Conservation (phyloP, 2,797 vertebrate genomes). For the Semotilus atromaculatus region DNA sequence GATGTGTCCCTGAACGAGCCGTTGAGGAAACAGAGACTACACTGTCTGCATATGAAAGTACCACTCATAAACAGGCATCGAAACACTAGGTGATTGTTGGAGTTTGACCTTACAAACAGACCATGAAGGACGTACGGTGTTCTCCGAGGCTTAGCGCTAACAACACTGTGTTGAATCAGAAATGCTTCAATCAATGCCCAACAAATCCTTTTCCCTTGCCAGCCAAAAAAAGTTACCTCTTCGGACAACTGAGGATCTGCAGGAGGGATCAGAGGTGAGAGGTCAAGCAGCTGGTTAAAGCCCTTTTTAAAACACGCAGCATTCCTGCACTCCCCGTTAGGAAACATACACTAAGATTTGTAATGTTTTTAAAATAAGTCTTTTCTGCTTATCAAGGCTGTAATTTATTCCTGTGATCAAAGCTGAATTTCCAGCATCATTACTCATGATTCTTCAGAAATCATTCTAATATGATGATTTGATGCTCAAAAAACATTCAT, state of each 20-base stretch:
- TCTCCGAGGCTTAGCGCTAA: background rate
- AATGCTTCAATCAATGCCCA: background rate
- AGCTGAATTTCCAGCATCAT: too few species aligned
- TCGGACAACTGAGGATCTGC: slow-evolving; percentile 61
- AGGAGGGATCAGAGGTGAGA: slow-evolving; percentile 67
- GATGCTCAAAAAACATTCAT: too few species aligned
- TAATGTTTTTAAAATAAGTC: too few species aligned
- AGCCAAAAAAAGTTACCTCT: slow-evolving; percentile 24
- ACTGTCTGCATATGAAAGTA: slow-evolving; percentile 50
- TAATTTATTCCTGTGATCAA: too few species aligned
- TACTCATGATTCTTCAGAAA: too few species aligned
- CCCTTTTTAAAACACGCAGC: slow-evolving; percentile 59
- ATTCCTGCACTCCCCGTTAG: slow-evolving; percentile 65
- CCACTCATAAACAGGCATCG: slow-evolving; percentile 43
- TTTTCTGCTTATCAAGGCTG: too few species aligned
- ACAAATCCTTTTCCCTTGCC: slow-evolving; percentile 12
- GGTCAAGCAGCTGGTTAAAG: slow-evolving; percentile 78
- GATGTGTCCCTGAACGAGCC: slow-evolving; percentile 11
- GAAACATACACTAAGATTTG: background rate
- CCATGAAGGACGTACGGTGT: slow-evolving; percentile 44
- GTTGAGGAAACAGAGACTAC: slow-evolving; percentile 46
- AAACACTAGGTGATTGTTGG: slow-evolving; percentile 52
- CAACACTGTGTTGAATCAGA: slow-evolving; percentile 8
- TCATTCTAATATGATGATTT: too few species aligned
- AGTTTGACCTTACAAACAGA: background rate